phyloP scores from a whole-genome alignment of 2,888 invertebrate species.

The Argyra leucocephala region DNA sequence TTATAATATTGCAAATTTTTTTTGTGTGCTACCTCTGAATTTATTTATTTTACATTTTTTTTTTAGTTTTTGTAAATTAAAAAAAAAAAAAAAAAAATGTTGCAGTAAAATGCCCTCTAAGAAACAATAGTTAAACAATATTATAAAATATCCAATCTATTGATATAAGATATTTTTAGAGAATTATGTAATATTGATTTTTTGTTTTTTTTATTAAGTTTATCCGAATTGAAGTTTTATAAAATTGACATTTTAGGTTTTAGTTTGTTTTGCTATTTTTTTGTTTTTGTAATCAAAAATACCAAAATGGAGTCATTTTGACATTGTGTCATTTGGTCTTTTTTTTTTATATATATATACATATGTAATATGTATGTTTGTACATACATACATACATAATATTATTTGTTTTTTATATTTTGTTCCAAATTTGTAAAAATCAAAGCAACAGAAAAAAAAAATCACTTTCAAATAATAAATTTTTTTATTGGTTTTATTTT shows the following conservation, averaged over 20 bases:
- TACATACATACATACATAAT: too few species aligned
- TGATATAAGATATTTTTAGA: background rate
- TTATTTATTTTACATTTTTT: background rate
- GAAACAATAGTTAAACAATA: background rate
- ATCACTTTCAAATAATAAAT: too few species aligned
- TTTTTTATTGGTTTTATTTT: too few species aligned
- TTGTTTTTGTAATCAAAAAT: background rate
- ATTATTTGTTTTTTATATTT: too few species aligned
- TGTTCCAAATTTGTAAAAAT: background rate
- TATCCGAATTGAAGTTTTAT: background rate
- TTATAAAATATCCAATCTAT: background rate
- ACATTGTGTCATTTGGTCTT: constrained; percentile 6
- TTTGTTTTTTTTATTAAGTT: too few species aligned
- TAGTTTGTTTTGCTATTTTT: too few species aligned
- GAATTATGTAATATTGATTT: background rate
- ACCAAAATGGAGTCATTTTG: background rate
- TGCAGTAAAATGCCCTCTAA: background rate
- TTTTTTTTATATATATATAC: too few species aligned
- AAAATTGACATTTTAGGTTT: background rate
- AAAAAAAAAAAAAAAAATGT: background rate
- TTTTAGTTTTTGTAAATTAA: background rate
- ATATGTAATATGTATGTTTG: too few species aligned
- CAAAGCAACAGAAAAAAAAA: too few species aligned
- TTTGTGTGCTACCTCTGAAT: background rate
- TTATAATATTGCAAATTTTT: background rate